Evolutionary conservation across 2,797 vertebrate genomes (phyloP).

Genomic region (Neomorphus geoffroyi): DNA sequence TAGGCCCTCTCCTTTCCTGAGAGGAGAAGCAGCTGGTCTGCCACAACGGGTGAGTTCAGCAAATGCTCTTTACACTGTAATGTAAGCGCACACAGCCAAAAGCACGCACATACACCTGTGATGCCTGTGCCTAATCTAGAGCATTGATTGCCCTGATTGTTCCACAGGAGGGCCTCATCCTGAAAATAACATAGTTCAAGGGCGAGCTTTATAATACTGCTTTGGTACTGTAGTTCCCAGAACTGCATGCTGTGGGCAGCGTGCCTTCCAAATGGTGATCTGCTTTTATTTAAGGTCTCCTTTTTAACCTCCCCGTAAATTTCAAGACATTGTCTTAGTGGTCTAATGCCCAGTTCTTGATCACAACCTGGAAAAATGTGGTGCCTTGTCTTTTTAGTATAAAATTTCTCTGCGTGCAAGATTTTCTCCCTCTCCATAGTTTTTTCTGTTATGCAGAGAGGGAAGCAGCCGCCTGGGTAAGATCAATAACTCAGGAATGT

Average conservation of each 20-base stretch:
- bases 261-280: not conserved
- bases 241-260: not conserved
- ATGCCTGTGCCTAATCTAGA: not conserved
- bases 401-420: too few relatives aligned
- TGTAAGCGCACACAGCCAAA: accelerated
- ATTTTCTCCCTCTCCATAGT: not conserved
- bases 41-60: slow-evolving; percentile 81
- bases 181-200: not conserved
- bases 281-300: not conserved
- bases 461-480: not conserved
- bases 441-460: not conserved
- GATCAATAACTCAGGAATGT: not conserved
- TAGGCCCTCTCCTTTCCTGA: slow-evolving; percentile 62
- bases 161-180: not conserved
- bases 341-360: not conserved
- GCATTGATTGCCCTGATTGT: accelerated
- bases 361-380: not conserved
- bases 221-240: not conserved
- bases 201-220: not conserved
- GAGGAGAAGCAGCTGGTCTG: slow-evolving; percentile 75
- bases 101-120: accelerated
- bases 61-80: accelerated
- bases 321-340: not conserved
- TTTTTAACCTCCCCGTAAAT: not conserved
- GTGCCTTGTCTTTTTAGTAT: not conserved